phyloP scores from a whole-genome alignment of 2,888 invertebrate genomes.

The Mesopsocus fuscifrons region DNA sequence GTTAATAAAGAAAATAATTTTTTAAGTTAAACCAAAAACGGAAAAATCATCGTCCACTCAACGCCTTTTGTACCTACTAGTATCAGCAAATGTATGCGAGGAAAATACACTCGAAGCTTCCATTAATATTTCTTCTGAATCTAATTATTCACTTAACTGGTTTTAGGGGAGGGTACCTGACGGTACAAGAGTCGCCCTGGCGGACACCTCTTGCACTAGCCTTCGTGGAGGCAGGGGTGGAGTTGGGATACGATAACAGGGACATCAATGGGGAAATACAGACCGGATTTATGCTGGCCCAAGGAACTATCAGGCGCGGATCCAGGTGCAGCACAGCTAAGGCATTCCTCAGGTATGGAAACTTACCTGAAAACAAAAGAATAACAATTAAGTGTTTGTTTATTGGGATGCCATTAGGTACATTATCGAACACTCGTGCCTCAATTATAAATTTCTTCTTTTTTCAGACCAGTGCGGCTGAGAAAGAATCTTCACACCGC shows the following conservation, averaged over 20 bases:
- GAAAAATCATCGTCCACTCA: too few relatives aligned
- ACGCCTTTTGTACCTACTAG: too few relatives aligned
- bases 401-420: too few relatives aligned
- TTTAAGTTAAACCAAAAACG: too few relatives aligned
- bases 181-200: conserved; percentile 72
- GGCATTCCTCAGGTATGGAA: conserved; percentile 41
- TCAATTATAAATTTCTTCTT: conserved; percentile 12
- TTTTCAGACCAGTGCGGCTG: conserved; percentile 42
- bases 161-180: conserved; percentile 48
- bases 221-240: conserved; percentile 61
- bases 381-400: background rate
- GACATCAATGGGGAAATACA: conserved; percentile 67
- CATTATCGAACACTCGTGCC: too few relatives aligned
- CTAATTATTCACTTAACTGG: background rate
- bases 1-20: too few relatives aligned
- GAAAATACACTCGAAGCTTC: too few relatives aligned
- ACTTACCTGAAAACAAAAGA: background rate
- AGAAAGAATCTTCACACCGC: conserved; percentile 64
- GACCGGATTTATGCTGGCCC: conserved; percentile 65
- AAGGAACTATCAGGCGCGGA: conserved; percentile 58
- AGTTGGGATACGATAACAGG: conserved; percentile 65
- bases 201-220: conserved; percentile 62
- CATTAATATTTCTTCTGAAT: too few relatives aligned
- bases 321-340: conserved; percentile 74
- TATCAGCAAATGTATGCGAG: too few relatives aligned